Evolutionary conservation across 1,140 invertebrate genomes (phyloP), one percentile per base, ranked within the genome.

Genomic region (Archegozetes longisetosus): DNA sequence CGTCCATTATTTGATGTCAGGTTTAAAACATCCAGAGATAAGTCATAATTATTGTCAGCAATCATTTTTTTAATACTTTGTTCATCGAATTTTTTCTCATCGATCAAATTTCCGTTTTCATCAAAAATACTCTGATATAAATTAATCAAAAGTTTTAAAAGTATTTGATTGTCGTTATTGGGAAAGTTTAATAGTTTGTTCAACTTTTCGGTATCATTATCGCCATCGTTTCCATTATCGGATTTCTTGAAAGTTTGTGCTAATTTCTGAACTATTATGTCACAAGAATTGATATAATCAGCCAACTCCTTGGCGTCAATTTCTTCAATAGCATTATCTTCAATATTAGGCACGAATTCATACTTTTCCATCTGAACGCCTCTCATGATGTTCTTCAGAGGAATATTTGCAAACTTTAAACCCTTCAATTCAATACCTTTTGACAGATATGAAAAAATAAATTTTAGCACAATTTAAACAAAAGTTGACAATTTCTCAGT

Each of bases 351-450:
- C 2, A 60, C 57, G 4, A 60, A 60, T 58, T 60, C 9, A 49
- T 60, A 60, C 28, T 60, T 60, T 25, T 60, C 58, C 50, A 60
- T 50, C 27, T 60, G 58, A 1, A 60, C 58, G 50, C 60, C 57
- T 2, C 29, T 23, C 58, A 60, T 60, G 2, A 60, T 54, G 29
- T 60, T 60, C 28, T 60, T 60, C 23, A 60, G 24, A 1, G 58
- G 57, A 60, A 60, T 60, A 40, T 60, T 20, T 20, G 50, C 58
- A 60, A 60, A 60, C 17, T 60, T 60, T 13, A 60, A 22, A 22
- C 57, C 56, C 4, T 24, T 61, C 4, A 60, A 24, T 40, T 60
- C 58, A n/a, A 60, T 27, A 20, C 50, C 51, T 22, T 17, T 52
- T 9, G 50, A 52, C 23, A 17, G n/a, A n/a, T n/a, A n/a, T n/a